phyloP scores from a whole-genome alignment of 2,113 vertebrate genomes.

The Chloroceryle aenea region DNA sequence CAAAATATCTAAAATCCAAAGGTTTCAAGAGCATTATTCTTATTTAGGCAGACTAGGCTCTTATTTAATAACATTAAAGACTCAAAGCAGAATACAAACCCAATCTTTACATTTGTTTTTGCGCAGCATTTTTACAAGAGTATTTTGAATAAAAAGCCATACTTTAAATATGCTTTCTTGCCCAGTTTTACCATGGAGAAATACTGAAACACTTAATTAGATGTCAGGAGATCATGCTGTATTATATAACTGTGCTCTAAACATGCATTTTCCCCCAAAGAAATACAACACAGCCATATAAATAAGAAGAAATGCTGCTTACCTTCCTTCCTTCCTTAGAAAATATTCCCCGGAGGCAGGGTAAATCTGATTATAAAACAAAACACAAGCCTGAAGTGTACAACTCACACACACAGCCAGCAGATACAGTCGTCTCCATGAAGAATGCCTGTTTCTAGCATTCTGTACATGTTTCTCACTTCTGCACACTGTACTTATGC shows the following conservation, averaged over 20 bases:
- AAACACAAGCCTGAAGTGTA: slow-evolving; percentile 4
- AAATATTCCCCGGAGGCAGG: neutral
- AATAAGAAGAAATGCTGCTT: slow-evolving; percentile 55
- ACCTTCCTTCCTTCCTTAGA: slow-evolving; percentile 51
- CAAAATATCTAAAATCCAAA: neutral
- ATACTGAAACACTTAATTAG: neutral
- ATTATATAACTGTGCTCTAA: neutral
- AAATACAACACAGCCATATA: neutral
- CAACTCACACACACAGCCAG: neutral
- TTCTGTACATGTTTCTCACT: neutral
- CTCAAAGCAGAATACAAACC: neutral
- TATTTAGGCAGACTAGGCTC: neutral
- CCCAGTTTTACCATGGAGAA: neutral
- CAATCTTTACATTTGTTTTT: neutral
- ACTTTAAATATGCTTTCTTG: neutral
- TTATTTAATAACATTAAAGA: neutral
- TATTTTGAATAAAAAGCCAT: neutral
- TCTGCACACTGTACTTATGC: neutral
- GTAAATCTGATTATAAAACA: neutral
- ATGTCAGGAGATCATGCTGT: neutral
- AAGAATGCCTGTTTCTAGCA: neutral
- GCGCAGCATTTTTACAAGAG: neutral
- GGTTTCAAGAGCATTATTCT: neutral
- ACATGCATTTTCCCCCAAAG: neutral
- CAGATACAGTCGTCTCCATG: neutral